These are phyloP conservation scores for Lycaena phlaeas DNA, from an alignment of 2,888 invertebrate species.

Conservation along the genomic window DNA sequence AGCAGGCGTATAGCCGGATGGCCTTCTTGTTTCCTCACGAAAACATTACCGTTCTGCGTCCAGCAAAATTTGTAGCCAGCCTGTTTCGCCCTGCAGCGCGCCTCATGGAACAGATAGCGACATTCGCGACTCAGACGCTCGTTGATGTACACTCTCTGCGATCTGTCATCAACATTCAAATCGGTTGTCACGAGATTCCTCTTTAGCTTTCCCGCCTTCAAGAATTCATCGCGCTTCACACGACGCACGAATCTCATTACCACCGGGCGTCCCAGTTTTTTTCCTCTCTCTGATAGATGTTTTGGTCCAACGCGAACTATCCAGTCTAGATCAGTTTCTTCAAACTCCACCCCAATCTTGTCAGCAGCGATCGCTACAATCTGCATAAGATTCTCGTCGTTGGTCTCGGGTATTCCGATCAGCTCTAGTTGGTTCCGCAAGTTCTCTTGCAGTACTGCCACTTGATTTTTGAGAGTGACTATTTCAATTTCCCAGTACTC, in stretches of 20 bases:
- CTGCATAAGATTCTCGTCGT: background rate
- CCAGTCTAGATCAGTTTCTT: background rate
- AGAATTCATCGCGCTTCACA: slow-evolving; percentile 2
- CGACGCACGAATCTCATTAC: background rate
- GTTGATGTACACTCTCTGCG: slow-evolving; percentile 8
- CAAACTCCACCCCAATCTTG: background rate
- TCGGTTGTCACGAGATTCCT: slow-evolving; percentile 1
- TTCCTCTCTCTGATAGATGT: background rate
- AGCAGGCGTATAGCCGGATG: slow-evolving; percentile 7
- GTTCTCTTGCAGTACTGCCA: background rate
- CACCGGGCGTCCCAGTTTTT: background rate
- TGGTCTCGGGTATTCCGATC: background rate
- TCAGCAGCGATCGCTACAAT: background rate
- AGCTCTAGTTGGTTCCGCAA: background rate
- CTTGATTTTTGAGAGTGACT: background rate
- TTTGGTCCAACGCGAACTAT: background rate
- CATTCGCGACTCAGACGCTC: slow-evolving; percentile 10
- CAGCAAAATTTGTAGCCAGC: slow-evolving; percentile 10
- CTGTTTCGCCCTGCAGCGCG: slow-evolving; percentile 5
- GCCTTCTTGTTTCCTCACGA: slow-evolving; percentile 9
- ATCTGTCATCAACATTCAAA: background rate
- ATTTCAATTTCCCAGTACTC: background rate
- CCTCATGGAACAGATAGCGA: slow-evolving; percentile 9
- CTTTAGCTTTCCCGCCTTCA: background rate
- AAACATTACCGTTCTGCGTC: slow-evolving; percentile 5